Evolutionary conservation across 2,797 vertebrate genomes (phyloP), one percentile per base, ranked within the genome.

Genomic region (Sebastes variabilis): DNA sequence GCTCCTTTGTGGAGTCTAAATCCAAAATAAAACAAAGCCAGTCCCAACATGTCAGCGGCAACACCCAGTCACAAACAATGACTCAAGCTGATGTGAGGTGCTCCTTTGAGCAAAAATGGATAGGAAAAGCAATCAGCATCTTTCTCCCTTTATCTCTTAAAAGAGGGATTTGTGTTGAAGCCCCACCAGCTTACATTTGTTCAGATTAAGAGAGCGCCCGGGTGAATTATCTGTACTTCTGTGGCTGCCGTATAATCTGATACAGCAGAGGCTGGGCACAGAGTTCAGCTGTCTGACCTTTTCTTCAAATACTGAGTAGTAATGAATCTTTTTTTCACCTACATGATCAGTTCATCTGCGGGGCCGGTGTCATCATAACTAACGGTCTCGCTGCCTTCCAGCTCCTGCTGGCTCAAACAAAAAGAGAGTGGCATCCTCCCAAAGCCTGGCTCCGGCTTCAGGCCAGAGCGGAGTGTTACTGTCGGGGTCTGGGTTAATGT

Each of bases 111-210:
- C 83, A 73, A 90, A 91, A 89, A 89, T 81, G 85, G 66, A 91
- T 55, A 24, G 85, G 77, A 69, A 91, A 91, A 88, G 86, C 87
- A 92, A 90, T 94, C 93, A 89, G 84, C 81, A 88, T 94, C 91
- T 88, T 90, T 84, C 88, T 61, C 83, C 84, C 89, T 94, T 92
- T 92, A 91, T 95, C 92, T 90, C 85, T 91, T 73, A 93, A 87
- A 94, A 92, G 92, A 95, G 74, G 94, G 95, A 95, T 96, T 96
- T 95, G 87, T 81, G 92, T 72, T 67, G 87, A 91, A 91, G 82
- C 90, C 72, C 76, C 73, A 83, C 78, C 91, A 86, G 94, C 81
- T 94, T 93, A 89, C 85, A 88, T 93, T 91, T 79, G 86, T 66
- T 86, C 89, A 93, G 94, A 95, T 96, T 95, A 96, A 86, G 77